Evolutionary conservation across 2,888 invertebrate species (phyloP), one percentile per base, ranked within the genome.

Genomic region (Hybos culiciformis): DNA sequence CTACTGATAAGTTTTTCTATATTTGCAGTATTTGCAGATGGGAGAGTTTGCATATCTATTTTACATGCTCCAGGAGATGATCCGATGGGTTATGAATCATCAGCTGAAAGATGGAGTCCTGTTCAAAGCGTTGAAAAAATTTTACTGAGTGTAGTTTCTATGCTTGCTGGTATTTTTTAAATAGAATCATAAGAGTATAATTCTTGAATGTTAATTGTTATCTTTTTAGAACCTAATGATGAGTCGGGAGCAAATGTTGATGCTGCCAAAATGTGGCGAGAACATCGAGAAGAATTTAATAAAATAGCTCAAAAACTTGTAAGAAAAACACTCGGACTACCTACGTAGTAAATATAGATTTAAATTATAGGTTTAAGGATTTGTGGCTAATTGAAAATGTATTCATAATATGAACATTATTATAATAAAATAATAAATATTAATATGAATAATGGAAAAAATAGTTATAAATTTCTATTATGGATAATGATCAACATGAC

Each of bases 51-150:
- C 66, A 98, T 98, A 64, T 96, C 96, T 42, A 98, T 98, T 61
- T 72, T 99, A 17, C 98, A 99, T 67, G 93, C 97, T 0, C 98
- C 98, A 0, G 98, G 98, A 2, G 97, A 98, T 66, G 98, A 99
- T 69, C 98, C 98, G 0, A 94, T 96, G 86, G 96, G 96, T n/a
- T 99, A 98, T 56, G 98, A 99, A 67, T 85, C 90, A 42, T 92
- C 93, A 59, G 88, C 94, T 3, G 97, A 98, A 66, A 74, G 98
- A 48, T 98, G 98, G 98, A 96, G 94, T 55, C 98, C 98, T 0
- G 98, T 98, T 1, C 98, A 98, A 67, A 96, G 96, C 66, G 96
- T 98, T 1, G 98, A 99, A 66, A 98, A 98, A 70, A 98, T 98
- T 56, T 73, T 99, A 38, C 73, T 98, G 1, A 97, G 97, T 37